Conservation (phyloP, 2,888 invertebrate genomes). For the Drosophila mimetica region DNA sequence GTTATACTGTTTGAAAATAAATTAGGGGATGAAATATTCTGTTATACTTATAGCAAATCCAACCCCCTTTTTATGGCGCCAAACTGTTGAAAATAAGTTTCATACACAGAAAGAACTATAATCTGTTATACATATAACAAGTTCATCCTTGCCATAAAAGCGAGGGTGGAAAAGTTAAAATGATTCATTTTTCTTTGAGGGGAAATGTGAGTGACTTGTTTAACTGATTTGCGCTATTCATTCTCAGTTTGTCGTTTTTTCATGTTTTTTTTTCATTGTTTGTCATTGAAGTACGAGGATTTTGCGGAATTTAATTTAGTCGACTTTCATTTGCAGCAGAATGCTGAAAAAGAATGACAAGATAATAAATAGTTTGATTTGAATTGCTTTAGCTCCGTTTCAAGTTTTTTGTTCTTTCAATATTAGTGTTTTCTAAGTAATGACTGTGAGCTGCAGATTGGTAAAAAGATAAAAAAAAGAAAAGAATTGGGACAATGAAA, state of each 20-base stretch:
- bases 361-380: slow-evolving; percentile 48
- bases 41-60: not conserved
- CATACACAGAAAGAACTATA: no score
- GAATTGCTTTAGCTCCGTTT: slow-evolving; percentile 27
- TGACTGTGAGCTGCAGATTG: slow-evolving; percentile 4
- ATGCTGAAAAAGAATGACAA: slow-evolving; percentile 29
- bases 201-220: slow-evolving; percentile 1
- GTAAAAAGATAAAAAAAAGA: not conserved
- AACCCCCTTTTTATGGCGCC: not conserved
- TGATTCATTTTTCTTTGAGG: slow-evolving; percentile 10
- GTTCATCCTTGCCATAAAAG: not conserved
- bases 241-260: slow-evolving; percentile 3
- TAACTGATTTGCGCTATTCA: slow-evolving; percentile 1
- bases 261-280: slow-evolving; percentile 9
- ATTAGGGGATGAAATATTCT: not conserved
- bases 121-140: not conserved
- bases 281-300: slow-evolving; percentile 27
- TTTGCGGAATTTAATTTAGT: slow-evolving; percentile 47
- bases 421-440: slow-evolving; percentile 23
- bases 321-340: slow-evolving; percentile 41
- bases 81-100: no score
- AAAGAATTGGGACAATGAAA: not conserved
- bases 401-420: not conserved
- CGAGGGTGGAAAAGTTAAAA: not conserved
- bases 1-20: not conserved